These are phyloP conservation scores for Choloepus didactylus DNA, from an alignment of 2,797 vertebrate genomes.

Conservation along the genomic window DNA sequence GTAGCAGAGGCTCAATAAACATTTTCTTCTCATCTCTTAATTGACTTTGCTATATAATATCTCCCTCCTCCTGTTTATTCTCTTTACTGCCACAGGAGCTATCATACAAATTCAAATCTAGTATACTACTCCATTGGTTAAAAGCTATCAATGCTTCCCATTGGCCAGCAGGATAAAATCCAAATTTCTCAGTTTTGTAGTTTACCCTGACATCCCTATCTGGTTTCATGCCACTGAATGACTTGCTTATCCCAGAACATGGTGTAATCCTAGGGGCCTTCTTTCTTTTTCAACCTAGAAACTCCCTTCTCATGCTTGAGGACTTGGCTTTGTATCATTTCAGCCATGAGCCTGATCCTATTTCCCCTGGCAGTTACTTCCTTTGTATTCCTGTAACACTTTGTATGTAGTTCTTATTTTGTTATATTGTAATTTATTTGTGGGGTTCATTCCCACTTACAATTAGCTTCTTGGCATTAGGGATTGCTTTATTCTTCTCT, in stretches of 20 bases:
- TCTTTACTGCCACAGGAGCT: not conserved
- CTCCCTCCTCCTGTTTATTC: not conserved
- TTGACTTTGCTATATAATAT: not conserved
- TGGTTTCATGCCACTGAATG: not conserved
- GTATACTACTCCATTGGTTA: not conserved
- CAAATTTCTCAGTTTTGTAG: not conserved
- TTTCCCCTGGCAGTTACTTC: not conserved
- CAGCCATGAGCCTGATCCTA: too few species aligned
- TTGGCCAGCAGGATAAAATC: not conserved
- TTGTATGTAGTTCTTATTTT: not conserved
- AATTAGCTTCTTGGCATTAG: not conserved
- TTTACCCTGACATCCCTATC: not conserved
- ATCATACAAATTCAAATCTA: not conserved
- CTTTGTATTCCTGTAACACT: not conserved
- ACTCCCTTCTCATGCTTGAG: not conserved
- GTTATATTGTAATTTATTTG: not conserved
- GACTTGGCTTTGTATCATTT: not conserved
- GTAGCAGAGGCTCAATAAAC: not conserved
- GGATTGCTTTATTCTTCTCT: not conserved
- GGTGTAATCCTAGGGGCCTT: too few species aligned
- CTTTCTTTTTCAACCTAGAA: not conserved
- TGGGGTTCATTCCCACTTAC: not conserved
- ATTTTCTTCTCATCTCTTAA: not conserved
- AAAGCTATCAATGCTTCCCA: not conserved
- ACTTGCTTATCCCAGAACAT: not conserved